These are phyloP conservation scores for Ophiothrix spiculata DNA, from an alignment of 35 echinoderm and acorn worm genomes.

Conservation along the genomic window DNA sequence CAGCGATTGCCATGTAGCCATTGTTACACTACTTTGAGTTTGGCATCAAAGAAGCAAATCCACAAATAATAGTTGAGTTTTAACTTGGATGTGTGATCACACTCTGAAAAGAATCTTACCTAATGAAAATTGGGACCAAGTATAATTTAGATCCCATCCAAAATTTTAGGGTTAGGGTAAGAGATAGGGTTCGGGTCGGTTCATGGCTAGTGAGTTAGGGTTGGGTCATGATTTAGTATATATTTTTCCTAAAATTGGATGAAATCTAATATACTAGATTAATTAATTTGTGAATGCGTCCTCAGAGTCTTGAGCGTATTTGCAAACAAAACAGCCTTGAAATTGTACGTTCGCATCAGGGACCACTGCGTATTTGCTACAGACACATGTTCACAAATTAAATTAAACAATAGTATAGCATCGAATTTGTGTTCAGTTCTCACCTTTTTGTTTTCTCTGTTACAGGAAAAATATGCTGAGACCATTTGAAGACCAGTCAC, in stretches of 20 bases:
- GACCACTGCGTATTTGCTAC: too few relatives aligned
- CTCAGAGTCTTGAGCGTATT: neutral
- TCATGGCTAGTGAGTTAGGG: too few relatives aligned
- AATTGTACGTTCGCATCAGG: too few relatives aligned
- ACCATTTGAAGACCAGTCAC: constrained; percentile 75
- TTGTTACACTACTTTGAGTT: too few relatives aligned
- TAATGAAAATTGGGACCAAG: neutral
- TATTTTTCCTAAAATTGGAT: neutral
- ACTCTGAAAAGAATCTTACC: neutral
- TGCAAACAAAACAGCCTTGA: neutral
- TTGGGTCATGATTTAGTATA: neutral
- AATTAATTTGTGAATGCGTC: neutral
- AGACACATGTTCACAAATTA: too few relatives aligned
- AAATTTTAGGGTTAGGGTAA: neutral
- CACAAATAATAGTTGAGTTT: neutral
- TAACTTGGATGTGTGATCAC: neutral
- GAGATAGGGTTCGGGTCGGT: neutral
- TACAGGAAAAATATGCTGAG: constrained; percentile 76
- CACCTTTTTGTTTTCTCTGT: neutral
- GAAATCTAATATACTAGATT: neutral
- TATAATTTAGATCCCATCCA: too few relatives aligned
- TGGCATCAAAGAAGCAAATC: too few relatives aligned
- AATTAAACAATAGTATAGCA: neutral
- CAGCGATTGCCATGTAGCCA: too few relatives aligned
- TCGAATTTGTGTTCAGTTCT: neutral